These are phyloP conservation scores for Beaufortia kweichowensis DNA, from an alignment of 2,113 vertebrate species.

Conservation along the genomic window DNA sequence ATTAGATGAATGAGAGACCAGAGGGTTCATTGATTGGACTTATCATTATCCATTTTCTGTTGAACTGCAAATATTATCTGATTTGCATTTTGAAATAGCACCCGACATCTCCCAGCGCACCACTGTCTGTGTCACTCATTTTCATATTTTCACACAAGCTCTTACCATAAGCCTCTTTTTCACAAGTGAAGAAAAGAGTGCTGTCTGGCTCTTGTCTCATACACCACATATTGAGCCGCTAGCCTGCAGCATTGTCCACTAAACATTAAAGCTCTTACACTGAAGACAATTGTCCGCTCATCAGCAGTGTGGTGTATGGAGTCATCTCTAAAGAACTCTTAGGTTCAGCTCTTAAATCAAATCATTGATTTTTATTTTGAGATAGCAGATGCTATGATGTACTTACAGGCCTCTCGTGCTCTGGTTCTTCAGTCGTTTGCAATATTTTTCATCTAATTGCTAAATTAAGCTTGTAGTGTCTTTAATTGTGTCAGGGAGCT, in stretches of 20 bases:
- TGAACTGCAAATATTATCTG: not conserved
- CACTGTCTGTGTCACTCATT: not conserved
- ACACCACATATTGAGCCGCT: too few species aligned
- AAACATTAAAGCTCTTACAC: not conserved
- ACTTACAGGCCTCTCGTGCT: not conserved
- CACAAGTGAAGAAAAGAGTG: not conserved
- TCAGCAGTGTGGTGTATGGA: not conserved
- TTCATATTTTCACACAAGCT: not conserved
- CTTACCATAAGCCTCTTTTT: constrained; percentile 1
- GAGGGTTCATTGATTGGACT: not conserved
- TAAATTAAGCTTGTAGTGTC: too few species aligned
- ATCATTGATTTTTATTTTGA: not conserved
- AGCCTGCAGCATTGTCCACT: not conserved
- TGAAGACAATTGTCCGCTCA: not conserved
- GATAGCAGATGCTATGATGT: not conserved
- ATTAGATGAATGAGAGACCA: not conserved
- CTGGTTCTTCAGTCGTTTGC: not conserved
- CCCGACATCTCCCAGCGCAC: not conserved
- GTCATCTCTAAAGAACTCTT: not conserved
- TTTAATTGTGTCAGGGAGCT: too few species aligned
- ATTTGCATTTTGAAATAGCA: constrained; percentile 26
- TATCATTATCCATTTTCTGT: constrained; percentile 7
- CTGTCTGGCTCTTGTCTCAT: not conserved
- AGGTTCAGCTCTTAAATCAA: not conserved
- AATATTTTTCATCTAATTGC: constrained; percentile 5